These are phyloP conservation scores for Tenthredo distinguenda DNA, from an alignment of 2,888 invertebrate species.

Conservation along the genomic window DNA sequence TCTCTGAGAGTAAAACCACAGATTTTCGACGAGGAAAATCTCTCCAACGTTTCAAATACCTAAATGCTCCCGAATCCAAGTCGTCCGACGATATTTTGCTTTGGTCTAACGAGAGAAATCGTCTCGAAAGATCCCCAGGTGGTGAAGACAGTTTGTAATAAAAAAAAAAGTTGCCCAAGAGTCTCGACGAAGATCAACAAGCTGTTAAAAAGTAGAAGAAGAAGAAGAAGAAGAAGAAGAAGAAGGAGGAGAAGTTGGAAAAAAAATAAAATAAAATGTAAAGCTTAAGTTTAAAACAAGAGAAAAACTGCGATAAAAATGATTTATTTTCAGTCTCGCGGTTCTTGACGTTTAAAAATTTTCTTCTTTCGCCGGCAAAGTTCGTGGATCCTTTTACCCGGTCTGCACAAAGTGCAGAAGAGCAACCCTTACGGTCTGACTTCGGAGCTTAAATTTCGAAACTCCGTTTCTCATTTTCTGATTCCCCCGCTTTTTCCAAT, in stretches of 20 bases:
- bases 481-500: background rate
- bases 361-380: background rate
- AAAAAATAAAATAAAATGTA: background rate
- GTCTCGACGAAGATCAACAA: conserved; percentile 6
- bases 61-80: background rate
- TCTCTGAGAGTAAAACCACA: too few relatives aligned
- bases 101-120: background rate
- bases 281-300: background rate
- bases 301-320: background rate
- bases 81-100: background rate
- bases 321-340: background rate
- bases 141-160: background rate
- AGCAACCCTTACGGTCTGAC: too few relatives aligned
- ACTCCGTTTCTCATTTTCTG: background rate
- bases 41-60: background rate
- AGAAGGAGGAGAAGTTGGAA: too few relatives aligned
- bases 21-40: too few relatives aligned
- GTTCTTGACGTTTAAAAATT: background rate
- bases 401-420: background rate
- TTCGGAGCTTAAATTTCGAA: background rate
- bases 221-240: background rate
- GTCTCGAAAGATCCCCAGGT: background rate
- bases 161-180: conserved; percentile 1
- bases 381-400: background rate
- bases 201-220: background rate